Evolutionary conservation across 2,888 invertebrate genomes (phyloP).

Genomic region (Priapulus caudatus): DNA sequence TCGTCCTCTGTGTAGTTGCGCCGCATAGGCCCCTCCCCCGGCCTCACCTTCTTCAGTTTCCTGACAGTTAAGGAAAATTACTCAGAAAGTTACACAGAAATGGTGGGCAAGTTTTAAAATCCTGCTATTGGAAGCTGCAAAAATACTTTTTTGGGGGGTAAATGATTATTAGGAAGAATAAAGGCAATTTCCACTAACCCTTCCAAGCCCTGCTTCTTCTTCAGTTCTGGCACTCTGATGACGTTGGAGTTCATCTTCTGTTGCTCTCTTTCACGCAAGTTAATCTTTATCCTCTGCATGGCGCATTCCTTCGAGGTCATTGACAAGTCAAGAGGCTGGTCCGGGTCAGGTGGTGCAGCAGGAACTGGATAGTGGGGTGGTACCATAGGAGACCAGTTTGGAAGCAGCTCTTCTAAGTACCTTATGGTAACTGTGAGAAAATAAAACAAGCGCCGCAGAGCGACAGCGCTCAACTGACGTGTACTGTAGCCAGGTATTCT

Average conservation of each 20-base stretch:
- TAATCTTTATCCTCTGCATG: not conserved
- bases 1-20: slow-evolving; percentile 91
- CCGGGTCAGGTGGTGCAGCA: not conserved
- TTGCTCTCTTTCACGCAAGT: not conserved
- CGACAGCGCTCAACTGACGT: no score
- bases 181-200: no score
- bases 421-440: not conserved
- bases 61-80: no score
- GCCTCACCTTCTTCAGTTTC: slow-evolving; percentile 1
- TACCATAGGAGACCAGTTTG: not conserved
- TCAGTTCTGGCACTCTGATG: not conserved
- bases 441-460: not conserved
- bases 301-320: not conserved
- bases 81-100: no score
- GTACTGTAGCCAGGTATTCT: no score
- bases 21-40: slow-evolving; percentile 7
- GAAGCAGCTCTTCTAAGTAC: not conserved
- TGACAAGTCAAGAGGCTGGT: not conserved
- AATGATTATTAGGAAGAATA: no score
- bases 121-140: no score
- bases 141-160: no score
- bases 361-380: no score
- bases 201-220: not conserved
- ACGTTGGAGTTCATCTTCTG: not conserved
- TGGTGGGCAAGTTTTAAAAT: no score